Evolutionary conservation across 2,888 invertebrate species (phyloP).

Genomic region (Drosophila macrospina): DNA sequence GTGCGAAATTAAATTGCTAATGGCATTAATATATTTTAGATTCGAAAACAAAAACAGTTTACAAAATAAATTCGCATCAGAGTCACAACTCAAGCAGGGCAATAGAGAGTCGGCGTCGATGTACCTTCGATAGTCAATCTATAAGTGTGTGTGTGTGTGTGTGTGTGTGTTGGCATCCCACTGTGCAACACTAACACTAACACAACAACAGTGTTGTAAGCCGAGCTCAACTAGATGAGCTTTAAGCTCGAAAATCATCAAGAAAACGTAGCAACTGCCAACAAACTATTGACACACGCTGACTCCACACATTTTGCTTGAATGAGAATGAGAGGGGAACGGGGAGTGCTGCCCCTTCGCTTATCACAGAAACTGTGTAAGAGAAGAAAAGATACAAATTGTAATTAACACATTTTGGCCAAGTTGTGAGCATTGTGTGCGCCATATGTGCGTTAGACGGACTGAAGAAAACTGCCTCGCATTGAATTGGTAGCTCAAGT

Average conservation of each 20-base stretch:
- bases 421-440: no score
- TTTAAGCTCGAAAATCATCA: constrained; percentile 21
- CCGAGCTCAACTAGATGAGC: constrained; percentile 13
- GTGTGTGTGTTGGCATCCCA: constrained; percentile 25
- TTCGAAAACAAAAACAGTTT: not conserved
- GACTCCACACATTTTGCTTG: constrained; percentile 42
- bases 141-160: not conserved
- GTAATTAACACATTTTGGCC: constrained; percentile 76
- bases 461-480: constrained; percentile 14
- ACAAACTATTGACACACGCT: constrained; percentile 58
- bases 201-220: constrained; percentile 3
- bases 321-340: not conserved
- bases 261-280: constrained; percentile 38
- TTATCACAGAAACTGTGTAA: not conserved
- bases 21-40: not conserved
- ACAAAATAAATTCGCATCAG: not conserved
- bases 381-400: constrained; percentile 47
- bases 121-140: not conserved
- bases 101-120: constrained; percentile 3
- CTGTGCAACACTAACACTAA: constrained; percentile 37
- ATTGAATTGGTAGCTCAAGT: constrained; percentile 45
- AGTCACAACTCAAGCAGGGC: constrained; percentile 13
- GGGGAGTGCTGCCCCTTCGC: no score
- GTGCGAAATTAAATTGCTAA: constrained; percentile 1
- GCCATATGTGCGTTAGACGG: constrained; percentile 74